phyloP scores from a whole-genome alignment of 92 coral and sea anemone species.

The Nematostella vectensis region DNA sequence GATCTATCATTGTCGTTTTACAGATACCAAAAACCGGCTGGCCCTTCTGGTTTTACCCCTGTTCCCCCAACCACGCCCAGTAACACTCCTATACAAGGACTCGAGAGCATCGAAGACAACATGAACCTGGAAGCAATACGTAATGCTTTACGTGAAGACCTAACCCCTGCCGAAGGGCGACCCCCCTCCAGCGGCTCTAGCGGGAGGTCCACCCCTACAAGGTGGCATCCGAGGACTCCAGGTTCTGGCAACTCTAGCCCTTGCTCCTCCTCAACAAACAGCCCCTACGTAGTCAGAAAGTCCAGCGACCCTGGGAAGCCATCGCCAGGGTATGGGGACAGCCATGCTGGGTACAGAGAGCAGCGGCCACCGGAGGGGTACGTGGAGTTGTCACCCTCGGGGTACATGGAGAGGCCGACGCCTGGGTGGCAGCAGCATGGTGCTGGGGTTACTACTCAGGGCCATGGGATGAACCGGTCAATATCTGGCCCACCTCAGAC shows the following conservation, averaged over 20 bases:
- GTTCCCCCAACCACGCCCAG: slow-evolving; percentile 15
- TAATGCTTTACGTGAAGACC: slow-evolving; percentile 41
- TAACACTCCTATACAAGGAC: slow-evolving; percentile 36
- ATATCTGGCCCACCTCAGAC: slow-evolving; percentile 32
- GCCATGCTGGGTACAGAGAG: neutral
- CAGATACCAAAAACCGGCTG: neutral
- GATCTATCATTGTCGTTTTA: no score
- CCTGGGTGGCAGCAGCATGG: slow-evolving; percentile 1
- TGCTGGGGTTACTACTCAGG: no score
- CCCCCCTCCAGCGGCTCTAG: slow-evolving; percentile 17
- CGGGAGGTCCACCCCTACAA: slow-evolving; percentile 38
- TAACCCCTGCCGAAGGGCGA: slow-evolving; percentile 11
- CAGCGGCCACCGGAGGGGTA: no score
- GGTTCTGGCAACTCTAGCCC: slow-evolving; percentile 48
- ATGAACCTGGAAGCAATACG: slow-evolving; percentile 37
- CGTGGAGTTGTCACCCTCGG: no score
- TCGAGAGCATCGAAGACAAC: slow-evolving; percentile 17
- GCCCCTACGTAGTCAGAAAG: slow-evolving; percentile 44
- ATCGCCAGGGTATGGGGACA: neutral
- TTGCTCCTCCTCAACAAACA: slow-evolving; percentile 22
- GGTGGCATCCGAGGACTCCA: slow-evolving; percentile 15
- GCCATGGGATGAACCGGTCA: slow-evolving; percentile 37
- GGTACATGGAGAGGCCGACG: neutral
- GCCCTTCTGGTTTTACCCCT: slow-evolving; percentile 3
- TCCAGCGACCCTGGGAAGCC: slow-evolving; percentile 30